Evolutionary conservation across 2,888 invertebrate species (phyloP).

Genomic region (Cancer borealis): DNA sequence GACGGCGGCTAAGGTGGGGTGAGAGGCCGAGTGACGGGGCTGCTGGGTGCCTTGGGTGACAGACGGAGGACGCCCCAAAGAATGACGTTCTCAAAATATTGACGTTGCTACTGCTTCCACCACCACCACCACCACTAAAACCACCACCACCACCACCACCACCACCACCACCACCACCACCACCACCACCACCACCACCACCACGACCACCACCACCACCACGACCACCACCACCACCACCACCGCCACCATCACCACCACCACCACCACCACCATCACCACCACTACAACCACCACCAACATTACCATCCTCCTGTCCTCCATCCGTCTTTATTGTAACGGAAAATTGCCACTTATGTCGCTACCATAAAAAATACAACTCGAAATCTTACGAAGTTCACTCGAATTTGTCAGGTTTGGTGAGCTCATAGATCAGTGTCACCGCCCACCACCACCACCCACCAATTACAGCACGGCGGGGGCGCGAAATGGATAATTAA

Average conservation of each 20-base stretch:
- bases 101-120: not conserved
- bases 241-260: not conserved
- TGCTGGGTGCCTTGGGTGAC: not conserved
- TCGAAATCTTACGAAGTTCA: constrained; percentile 28
- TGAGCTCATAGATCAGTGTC: constrained; percentile 50
- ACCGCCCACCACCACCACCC: not conserved
- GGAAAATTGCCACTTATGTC: constrained; percentile 52
- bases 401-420: constrained; percentile 55
- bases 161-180: no score
- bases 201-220: not conserved
- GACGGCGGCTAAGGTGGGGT: not conserved
- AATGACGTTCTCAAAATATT: not conserved
- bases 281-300: not conserved
- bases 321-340: constrained; percentile 53
- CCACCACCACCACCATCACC: not conserved
- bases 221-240: not conserved
- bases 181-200: no score
- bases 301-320: not conserved
- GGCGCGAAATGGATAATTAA: constrained; percentile 59
- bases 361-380: constrained; percentile 4
- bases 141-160: no score
- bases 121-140: not conserved
- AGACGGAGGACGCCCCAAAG: not conserved
- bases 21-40: not conserved
- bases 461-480: constrained; percentile 49